Base-by-base conservation (phyloP, 2,888 invertebrate genomes). In the Rhamphomyia laevipes region DNA sequence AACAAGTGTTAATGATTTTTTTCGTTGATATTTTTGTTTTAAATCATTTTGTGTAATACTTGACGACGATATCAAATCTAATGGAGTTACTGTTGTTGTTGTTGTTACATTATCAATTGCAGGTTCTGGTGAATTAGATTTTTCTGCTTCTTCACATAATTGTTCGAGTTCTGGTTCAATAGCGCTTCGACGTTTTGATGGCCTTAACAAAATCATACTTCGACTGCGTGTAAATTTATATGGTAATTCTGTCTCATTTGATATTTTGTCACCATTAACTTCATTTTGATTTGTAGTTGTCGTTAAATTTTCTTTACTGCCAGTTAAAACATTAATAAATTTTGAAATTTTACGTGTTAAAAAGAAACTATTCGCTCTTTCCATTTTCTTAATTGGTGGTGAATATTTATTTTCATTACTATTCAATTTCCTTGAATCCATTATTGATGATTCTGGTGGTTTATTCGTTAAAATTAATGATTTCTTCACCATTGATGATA, bases 161-260 rank as follows among this genome's bases (percentile, higher is more conserved):
- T 70, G 66, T 50, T 70, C 71, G 43, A 71, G 41, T 51, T 67
- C 66, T 0, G 70, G 65, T 47, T 69, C 68, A 41, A 67, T 63
- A 13, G 68, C 59, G 51, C 66, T 68, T 3, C 67, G 63, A 0
- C 68, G 64, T 52, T 69, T 70, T 1, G 66, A 63, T 2, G 67
- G 59, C 0, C 68, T 58, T 41, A 68, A 58, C 31, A 67, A 52
- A 13, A 68, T 67, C 64, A 71, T 65, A 15, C 68, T 70, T 7
- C 66, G 64, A 54, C 70, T 71, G 2, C 70, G 63, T 3, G 63
- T 65, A 47, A 70, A 69, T 11, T 64, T 63, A 44, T 59, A 67
- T 0, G 64, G 62, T 44, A 53, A 31, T 30, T 45, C 23, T 23
- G n/a, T n/a, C n/a, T 16, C 35, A 30, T 46, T 37, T 11, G 35